Base-by-base conservation (phyloP, 1,140 invertebrate species). In the Asobara japonica region DNA sequence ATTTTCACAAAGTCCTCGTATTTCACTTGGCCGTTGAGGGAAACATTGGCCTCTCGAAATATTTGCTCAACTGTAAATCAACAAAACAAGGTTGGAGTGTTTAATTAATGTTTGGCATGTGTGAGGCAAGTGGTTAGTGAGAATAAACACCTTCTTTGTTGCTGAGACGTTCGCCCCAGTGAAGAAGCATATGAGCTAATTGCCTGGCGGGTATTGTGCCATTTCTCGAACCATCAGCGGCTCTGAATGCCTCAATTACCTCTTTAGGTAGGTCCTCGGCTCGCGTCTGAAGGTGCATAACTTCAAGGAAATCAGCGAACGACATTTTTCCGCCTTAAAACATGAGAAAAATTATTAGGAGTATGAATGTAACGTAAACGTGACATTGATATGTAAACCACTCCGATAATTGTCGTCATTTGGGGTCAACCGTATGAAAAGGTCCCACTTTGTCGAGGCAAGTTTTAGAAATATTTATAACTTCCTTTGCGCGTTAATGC, bases 1-100 rank as follows among this genome's bases (percentile, higher is more conserved):
- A 97, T 96, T 84, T 96, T 96, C 0, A 98, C 93, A 87, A 98
- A 97, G 81, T 97, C 95, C 79, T 96, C 93, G 82, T 98, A 98
- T 41, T 93, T 92, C 0, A 98, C 93, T 10, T 92, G 91, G 16
- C 94, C 95, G 80, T 92, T 94, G 31, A 93, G 91, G 2, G 91
- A 90, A 4, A 98, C 94, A 83, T 97, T 97, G 0, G 96, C 95
- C 86, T 98, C 97, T 16, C 95, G 89, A 80, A 98, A 97, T 67
- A 98, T 95, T 70, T 96, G 94, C 79, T 98, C 96, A 36, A 98
- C 95, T 94, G 87, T 60, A 65, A 6, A 68, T 25, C 25, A 27
- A 56, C 31, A 38, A 65, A 56, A 45, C 41, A 45, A 45, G n/a
- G n/a, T 11, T 7, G n/a, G 41, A 45, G 41, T 18, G n/a, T 16